Percentiles rank a stretch among this genome's conserved stretches.
Evolutionary conservation across 2,888 invertebrate species (phyloP).

Genomic region (Rhorus exstirpatorius): DNA sequence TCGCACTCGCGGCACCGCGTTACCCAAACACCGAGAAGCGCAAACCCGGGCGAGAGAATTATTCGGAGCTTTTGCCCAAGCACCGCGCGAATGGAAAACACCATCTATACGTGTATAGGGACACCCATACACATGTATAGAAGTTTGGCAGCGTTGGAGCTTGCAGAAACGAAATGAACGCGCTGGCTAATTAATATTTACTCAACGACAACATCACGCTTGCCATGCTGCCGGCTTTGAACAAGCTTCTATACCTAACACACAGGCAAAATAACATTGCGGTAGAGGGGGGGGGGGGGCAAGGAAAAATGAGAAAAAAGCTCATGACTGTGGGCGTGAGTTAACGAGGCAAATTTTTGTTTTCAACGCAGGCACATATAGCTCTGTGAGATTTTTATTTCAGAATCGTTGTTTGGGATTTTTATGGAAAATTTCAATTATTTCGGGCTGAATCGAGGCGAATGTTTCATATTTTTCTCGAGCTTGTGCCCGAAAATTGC

Average conservation of each 20-base stretch:
- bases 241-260: slow-evolving; percentile 1
- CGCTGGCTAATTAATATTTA: slow-evolving; percentile 85
- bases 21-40: slow-evolving; percentile 58
- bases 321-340: neutral
- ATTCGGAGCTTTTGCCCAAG: slow-evolving; percentile 46
- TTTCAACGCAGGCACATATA: too few relatives aligned
- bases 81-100: slow-evolving; percentile 55
- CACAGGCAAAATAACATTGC: slow-evolving; percentile 25
- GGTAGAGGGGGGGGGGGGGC: neutral
- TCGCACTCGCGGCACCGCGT: slow-evolving; percentile 43
- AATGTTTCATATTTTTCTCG: too few relatives aligned
- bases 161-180: slow-evolving; percentile 82
- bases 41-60: slow-evolving; percentile 50
- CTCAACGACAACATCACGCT: slow-evolving; percentile 79
- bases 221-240: slow-evolving; percentile 60
- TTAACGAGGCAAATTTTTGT: slow-evolving; percentile 41
- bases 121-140: neutral
- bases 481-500: too few relatives aligned
- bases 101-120: slow-evolving; percentile 42
- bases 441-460: too few relatives aligned
- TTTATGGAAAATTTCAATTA: too few relatives aligned
- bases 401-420: too few relatives aligned
- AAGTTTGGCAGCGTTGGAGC: slow-evolving; percentile 68
- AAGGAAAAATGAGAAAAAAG: slow-evolving; percentile 5
- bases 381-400: too few relatives aligned